These are phyloP conservation scores for Lithodes maja DNA, from an alignment of 2,888 invertebrate species.

Conservation along the genomic window DNA sequence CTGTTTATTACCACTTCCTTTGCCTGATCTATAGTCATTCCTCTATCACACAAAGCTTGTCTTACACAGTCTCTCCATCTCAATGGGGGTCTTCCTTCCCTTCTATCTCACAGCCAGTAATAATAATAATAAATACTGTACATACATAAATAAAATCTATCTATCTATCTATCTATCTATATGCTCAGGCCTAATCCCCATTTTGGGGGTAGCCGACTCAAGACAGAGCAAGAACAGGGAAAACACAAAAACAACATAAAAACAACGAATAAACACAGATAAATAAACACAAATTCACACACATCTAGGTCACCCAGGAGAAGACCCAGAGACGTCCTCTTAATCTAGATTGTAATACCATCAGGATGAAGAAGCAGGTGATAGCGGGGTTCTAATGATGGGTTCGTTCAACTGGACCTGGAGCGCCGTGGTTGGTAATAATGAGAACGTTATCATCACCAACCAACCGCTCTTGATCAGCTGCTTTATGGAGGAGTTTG, in stretches of 20 bases:
- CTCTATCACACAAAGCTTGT: no score
- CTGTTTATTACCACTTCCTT: no score
- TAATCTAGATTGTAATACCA: no score
- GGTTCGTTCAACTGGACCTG: conserved; percentile 66
- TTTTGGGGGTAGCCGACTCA: background rate
- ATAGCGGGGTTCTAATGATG: conserved; percentile 39
- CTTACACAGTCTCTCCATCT: no score
- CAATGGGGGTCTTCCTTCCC: no score
- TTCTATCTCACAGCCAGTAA: no score
- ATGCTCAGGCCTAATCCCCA: no score
- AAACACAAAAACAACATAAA: background rate
- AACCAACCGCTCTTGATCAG: conserved; percentile 40
- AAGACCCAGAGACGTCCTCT: background rate
- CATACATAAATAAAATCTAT: no score
- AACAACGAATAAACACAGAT: background rate
- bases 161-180: no score
- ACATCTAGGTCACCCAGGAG: background rate
- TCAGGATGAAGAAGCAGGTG: no score
- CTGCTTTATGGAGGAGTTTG: conserved; percentile 43
- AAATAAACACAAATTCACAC: background rate
- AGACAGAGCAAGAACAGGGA: background rate
- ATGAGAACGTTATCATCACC: conserved; percentile 59
- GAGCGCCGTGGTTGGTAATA: conserved; percentile 46
- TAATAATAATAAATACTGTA: no score
- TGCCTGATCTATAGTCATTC: no score